Evolutionary conservation across 23 tunicate species (phyloP).

Genomic region (Clavelina lepadiformis): DNA sequence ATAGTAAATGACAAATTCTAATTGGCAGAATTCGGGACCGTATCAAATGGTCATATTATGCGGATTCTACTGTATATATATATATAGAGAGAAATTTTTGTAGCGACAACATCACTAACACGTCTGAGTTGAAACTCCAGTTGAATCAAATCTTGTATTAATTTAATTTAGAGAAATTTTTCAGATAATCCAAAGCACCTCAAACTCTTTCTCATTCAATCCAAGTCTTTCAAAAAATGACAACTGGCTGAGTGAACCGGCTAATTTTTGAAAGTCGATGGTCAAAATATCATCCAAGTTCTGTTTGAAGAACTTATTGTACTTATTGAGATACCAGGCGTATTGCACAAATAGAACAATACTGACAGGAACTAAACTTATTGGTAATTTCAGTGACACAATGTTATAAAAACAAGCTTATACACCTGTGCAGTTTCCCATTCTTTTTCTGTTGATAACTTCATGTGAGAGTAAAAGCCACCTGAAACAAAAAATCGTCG

Average conservation of each 20-base stretch:
- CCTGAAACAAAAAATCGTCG: too few relatives aligned
- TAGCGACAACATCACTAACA: background rate
- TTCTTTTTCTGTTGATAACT: slow-evolving; percentile 8
- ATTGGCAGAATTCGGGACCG: too few relatives aligned
- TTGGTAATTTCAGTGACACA: background rate
- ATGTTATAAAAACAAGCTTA: background rate
- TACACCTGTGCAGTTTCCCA: slow-evolving; percentile 12
- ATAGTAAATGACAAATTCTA: too few relatives aligned
- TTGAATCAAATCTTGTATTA: background rate
- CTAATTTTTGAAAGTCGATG: slow-evolving; percentile 33
- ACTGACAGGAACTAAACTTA: background rate
- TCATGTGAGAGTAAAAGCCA: slow-evolving; percentile 16
- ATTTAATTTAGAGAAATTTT: too few relatives aligned
- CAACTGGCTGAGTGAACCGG: slow-evolving; percentile 14
- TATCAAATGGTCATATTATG: too few relatives aligned
- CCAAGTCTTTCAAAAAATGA: slow-evolving; percentile 39
- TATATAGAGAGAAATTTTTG: background rate
- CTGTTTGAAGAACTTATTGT: background rate
- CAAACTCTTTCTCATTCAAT: slow-evolving; percentile 26
- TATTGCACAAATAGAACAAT: background rate
- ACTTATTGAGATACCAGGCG: background rate
- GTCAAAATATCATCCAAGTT: slow-evolving; percentile 25
- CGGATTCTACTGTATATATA: too few relatives aligned
- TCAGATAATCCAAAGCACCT: too few relatives aligned
- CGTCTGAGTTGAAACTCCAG: background rate